Base-by-base conservation (phyloP, 1,140 invertebrate genomes). In the Bombus superbus region DNA sequence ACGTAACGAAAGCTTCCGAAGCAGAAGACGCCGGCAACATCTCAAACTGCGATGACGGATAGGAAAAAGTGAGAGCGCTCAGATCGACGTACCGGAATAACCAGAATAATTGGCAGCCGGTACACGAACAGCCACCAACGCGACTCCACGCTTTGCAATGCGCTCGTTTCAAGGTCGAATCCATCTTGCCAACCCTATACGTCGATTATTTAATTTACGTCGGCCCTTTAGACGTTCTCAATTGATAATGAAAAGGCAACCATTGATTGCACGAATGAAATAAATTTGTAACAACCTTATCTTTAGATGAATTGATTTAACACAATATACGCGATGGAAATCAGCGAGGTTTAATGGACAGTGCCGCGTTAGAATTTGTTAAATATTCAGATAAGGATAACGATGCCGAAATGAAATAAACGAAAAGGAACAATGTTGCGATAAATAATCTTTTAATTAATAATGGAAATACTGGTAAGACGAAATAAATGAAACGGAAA, bases 101-200 rank as follows among this genome's bases (percentile, higher is more conserved):
- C 92, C 84, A 81, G 89, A 92, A 90, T 92, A 92, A 93, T 92
- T 93, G 92, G 92, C 92, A 92, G 85, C 57, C 64, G 82, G 81
- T 59, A 42, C 28, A 40, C 28, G 44, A 38, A 73, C 40, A 42
- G 44, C 35, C 64, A 53, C 28, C 53, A 42, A 40, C 66, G 64
- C 68, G 57, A 38, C 68, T 81, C 76, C 59, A 35, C 66, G n/a
- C 66, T 79, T 79, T 40, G 15, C 78, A 68, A 68, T 25, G 35
- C 68, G 15, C 11, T 78, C 28, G 75, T 57, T n/a, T 40, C 84
- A 89, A 89, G 88, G 88, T 44, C 66, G 22, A 64, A 86, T 80
- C 80, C 4, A 75, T 81, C 71, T 44, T 53, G 74, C 40, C 28
- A 47, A 77, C 38, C 78, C 47, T 38, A 69, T 22, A 1, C 5